A percentile compares a stretch with the other conserved stretches of the same genome.
Evolutionary conservation across 1,140 invertebrate species (phyloP).

Genomic region (Agrilus planipennis): DNA sequence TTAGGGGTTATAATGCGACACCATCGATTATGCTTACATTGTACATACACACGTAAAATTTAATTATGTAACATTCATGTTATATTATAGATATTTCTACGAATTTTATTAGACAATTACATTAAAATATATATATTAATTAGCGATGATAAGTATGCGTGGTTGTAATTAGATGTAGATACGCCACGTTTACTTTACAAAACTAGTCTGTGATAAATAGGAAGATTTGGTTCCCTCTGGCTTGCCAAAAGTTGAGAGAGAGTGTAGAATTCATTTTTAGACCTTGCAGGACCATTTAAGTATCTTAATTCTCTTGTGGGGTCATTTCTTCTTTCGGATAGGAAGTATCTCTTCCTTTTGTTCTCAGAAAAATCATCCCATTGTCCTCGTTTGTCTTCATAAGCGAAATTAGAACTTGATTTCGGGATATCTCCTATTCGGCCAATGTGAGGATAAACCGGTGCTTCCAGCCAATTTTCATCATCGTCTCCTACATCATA

Average conservation of each 20-base stretch:
- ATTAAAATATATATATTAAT: constrained; percentile 16
- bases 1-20: too few relatives aligned
- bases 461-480: constrained; percentile 25
- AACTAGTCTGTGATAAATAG: constrained; percentile 23
- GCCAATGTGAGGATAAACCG: constrained; percentile 24
- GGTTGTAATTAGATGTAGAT: too few relatives aligned
- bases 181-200: constrained; percentile 15
- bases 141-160: constrained; percentile 10
- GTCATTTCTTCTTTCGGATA: constrained; percentile 24
- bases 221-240: constrained; percentile 24
- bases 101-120: constrained; percentile 8
- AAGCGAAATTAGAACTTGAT: constrained; percentile 14
- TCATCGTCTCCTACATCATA: constrained; percentile 16
- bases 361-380: constrained; percentile 21
- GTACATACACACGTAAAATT: constrained; percentile 1
- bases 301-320: constrained; percentile 28
- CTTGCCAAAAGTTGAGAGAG: constrained; percentile 26
- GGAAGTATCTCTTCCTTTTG: constrained; percentile 28
- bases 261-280: constrained; percentile 27
- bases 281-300: constrained; percentile 23
- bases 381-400: constrained; percentile 19
- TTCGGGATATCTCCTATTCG: constrained; percentile 5
- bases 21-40: too few relatives aligned
- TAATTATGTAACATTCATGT: constrained; percentile 5
- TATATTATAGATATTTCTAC: constrained; percentile 1